These are phyloP conservation scores for Lepidurus packardi DNA, from an alignment of 1,140 invertebrate genomes.

Conservation along the genomic window DNA sequence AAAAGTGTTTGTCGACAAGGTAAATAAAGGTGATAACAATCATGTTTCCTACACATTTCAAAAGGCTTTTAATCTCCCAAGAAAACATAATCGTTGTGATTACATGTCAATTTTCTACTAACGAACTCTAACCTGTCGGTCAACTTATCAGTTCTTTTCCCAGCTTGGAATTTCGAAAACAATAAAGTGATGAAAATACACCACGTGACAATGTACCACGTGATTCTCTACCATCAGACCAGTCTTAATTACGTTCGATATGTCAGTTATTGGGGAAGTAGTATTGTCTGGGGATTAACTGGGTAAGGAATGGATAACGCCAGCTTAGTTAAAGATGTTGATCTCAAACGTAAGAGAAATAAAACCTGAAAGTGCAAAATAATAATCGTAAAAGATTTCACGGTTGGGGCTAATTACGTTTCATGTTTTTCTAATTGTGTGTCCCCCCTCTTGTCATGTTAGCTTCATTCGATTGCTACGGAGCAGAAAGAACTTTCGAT, in stretches of 20 bases:
- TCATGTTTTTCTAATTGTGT: background rate
- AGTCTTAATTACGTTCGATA: background rate
- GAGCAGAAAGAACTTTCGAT: background rate
- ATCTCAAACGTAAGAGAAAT: background rate
- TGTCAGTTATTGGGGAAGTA: background rate
- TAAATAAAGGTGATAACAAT: too few species aligned
- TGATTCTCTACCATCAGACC: background rate
- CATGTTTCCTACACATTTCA: too few species aligned
- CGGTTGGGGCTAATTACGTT: background rate
- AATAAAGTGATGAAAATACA: background rate
- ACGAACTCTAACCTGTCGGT: background rate
- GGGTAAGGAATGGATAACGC: background rate
- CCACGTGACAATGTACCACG: conserved; percentile 10
- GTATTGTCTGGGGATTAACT: background rate
- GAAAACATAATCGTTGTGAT: too few species aligned
- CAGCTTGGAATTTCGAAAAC: background rate
- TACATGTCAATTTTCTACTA: too few species aligned
- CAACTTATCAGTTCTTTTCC: background rate
- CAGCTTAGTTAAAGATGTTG: background rate
- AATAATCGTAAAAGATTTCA: too few species aligned
- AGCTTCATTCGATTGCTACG: background rate
- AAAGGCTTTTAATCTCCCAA: too few species aligned
- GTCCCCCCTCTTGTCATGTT: background rate
- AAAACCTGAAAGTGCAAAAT: background rate
- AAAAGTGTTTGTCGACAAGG: too few species aligned